Conservation (phyloP, 2,113 vertebrate genomes). For the Haplochromis vanheusdeni region DNA sequence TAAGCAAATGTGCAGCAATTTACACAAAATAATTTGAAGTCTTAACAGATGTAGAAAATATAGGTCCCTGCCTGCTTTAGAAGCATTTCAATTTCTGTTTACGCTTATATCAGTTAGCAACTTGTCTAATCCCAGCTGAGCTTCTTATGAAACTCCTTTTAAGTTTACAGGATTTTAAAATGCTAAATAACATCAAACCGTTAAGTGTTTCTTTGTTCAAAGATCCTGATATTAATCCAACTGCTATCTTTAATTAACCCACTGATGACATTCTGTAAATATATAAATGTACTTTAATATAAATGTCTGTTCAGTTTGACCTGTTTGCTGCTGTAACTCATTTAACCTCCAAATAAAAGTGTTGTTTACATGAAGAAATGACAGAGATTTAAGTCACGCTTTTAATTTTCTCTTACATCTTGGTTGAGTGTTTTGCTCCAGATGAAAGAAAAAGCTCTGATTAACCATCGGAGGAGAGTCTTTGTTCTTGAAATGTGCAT, state of each 20-base stretch:
- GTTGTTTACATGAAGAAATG: background rate
- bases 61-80: background rate
- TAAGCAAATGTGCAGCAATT: background rate
- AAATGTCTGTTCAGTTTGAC: conserved; percentile 16
- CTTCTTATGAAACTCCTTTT: background rate
- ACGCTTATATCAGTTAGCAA: background rate
- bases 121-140: background rate
- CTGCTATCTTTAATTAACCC: background rate
- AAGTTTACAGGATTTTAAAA: background rate
- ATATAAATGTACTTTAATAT: conserved; percentile 23
- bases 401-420: conserved; percentile 33
- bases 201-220: background rate
- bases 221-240: background rate
- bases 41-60: background rate
- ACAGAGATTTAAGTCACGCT: background rate
- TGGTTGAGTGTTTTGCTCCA: background rate
- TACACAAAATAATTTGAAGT: background rate
- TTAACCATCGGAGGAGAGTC: background rate
- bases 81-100: background rate
- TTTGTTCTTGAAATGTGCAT: background rate
- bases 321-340: conserved; percentile 42
- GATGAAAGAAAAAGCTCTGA: background rate
- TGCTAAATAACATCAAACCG: background rate
- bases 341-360: conserved; percentile 36
- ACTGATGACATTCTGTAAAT: conserved; percentile 46